A percentile compares a stretch with the other conserved stretches of the same genome.
phyloP scores from a whole-genome alignment of 2,113 vertebrate species.

The Salvelinus namaycush region DNA sequence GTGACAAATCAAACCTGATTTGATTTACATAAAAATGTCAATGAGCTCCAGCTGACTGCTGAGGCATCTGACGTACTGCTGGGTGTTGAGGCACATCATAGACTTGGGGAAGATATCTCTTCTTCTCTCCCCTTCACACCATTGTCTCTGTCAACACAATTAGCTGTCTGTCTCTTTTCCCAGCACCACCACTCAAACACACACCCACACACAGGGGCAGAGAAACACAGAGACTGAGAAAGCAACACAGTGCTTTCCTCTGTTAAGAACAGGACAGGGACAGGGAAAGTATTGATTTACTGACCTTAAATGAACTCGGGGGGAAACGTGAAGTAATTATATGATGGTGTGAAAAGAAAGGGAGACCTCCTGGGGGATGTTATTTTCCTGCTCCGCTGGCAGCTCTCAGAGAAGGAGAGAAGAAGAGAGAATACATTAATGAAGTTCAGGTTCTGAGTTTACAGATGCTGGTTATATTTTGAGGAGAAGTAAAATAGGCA shows the following conservation, averaged over 20 bases:
- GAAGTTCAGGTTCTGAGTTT: not conserved
- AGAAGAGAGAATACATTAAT: not conserved
- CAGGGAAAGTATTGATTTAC: conserved; percentile 14
- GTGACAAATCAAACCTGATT: too few species aligned
- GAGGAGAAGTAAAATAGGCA: not conserved
- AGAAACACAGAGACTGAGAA: conserved; percentile 12
- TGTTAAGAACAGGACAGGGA: too few species aligned
- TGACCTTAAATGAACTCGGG: conserved; percentile 32
- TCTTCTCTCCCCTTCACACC: not conserved
- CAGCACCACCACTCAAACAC: not conserved
- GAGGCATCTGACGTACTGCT: conserved; percentile 44
- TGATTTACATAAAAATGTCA: not conserved
- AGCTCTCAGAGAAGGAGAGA: not conserved
- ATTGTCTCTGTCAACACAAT: conserved; percentile 52
- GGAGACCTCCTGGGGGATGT: not conserved
- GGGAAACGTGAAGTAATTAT: conserved; percentile 43
- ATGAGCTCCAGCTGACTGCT: conserved; percentile 4
- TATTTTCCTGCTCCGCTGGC: conserved; percentile 20
- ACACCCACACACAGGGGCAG: conserved; percentile 7
- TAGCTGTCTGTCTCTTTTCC: conserved; percentile 38
- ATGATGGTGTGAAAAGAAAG: not conserved
- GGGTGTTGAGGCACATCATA: conserved; percentile 36
- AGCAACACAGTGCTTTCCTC: not conserved
- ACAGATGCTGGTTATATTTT: not conserved
- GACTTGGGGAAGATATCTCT: conserved; percentile 39